Evolutionary conservation across 1,140 invertebrate species (phyloP), one percentile per base, ranked within the genome.

Genomic region (Drosophila bifasciata): DNA sequence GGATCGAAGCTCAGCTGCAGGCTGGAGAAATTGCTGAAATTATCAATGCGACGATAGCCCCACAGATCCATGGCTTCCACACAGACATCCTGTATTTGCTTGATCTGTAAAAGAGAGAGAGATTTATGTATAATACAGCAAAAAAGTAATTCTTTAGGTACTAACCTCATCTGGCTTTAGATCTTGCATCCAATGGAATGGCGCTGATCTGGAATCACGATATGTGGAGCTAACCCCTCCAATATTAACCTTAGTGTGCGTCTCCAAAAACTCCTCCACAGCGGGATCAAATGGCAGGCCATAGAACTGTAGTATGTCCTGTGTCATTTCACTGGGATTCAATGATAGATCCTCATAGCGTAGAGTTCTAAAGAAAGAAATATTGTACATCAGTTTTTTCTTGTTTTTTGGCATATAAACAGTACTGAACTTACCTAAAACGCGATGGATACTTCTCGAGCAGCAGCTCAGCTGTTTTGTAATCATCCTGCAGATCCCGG

Each of bases 331-430:
- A 85, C 95, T 95, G 1, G 96, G 95, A 81, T 96, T 93, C 11
- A 96, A 79, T 0, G 96, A 96, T 13, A 98, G 90, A 88, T 98
- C 97, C 92, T 98, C 97, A 89, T 97, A 98, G 1, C 96, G 93
- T 17, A 97, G 90, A 16, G 95, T 95, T 92, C 96, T 97, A 13
- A 0, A 1, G 91, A 3, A 93, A 92, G 53, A 40, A 13, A 5
- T 16, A 43, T 28, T 66, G 21, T 3, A 11, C 7, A 11, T 43
- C 16, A 48, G 13, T 11, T 13, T 32, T 43, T 21, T 21, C 6
- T n/a, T 13, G 8, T 19, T 4, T 51, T 4, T 4, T 36, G 19
- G 11, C 40, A 39, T 19, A 7, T 2, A 11, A 16, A 13, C 6
- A 43, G 17, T 5, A n/a, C n/a, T 28, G 13, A 16, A 81, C 90